Evolutionary conservation across 2,113 vertebrate genomes (phyloP).

Genomic region (Sylvietta virens): DNA sequence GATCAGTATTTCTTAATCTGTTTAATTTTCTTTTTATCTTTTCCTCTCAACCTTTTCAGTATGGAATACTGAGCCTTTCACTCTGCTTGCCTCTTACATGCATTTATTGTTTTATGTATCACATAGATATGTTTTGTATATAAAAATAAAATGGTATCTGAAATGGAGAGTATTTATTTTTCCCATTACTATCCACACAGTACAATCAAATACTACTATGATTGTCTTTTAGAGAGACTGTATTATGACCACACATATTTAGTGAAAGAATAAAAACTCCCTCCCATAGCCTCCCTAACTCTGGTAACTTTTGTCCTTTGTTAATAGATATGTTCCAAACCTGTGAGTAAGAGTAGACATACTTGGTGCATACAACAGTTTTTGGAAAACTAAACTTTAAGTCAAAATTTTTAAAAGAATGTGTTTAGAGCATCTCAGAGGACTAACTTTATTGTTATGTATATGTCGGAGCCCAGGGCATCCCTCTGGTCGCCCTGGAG

Average conservation of each 20-base stretch:
- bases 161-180: neutral
- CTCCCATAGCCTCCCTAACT: neutral
- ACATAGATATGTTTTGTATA: neutral
- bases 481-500: too few species aligned
- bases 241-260: neutral
- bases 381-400: neutral
- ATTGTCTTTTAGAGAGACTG: neutral
- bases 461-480: too few species aligned
- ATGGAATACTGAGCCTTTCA: neutral
- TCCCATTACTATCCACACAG: neutral
- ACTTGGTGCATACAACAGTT: neutral
- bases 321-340: neutral
- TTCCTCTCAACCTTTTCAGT: neutral
- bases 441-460: neutral
- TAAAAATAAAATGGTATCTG: neutral
- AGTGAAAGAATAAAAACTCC: neutral
- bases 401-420: neutral
- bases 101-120: neutral
- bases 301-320: neutral
- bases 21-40: neutral
- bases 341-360: neutral
- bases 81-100: neutral
- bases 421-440: neutral
- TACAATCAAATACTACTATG: neutral
- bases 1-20: neutral